A percentile compares a stretch with the other conserved stretches of the same genome.
Evolutionary conservation across 2,888 invertebrate species (phyloP).

Genomic region (Nebria salina): DNA sequence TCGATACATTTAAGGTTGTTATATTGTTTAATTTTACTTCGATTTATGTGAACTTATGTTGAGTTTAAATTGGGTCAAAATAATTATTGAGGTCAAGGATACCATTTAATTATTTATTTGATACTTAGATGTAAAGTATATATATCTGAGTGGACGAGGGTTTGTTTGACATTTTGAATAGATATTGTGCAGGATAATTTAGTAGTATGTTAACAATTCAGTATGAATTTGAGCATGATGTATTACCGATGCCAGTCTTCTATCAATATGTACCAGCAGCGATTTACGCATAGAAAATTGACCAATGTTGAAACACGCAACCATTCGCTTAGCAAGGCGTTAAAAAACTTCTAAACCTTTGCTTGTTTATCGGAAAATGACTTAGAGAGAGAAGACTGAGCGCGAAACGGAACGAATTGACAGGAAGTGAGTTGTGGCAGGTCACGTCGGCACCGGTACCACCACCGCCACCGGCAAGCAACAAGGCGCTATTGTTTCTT

Average conservation of each 20-base stretch:
- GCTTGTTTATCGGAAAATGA: not conserved
- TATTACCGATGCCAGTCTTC: no score
- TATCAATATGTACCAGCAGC: no score
- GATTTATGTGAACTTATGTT: not conserved
- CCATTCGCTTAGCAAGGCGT: not conserved
- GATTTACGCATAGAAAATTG: no score
- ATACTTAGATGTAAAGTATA: no score
- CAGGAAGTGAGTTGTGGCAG: constrained; percentile 21
- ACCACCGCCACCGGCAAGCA: not conserved
- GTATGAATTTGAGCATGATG: no score
- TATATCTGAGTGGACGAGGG: no score
- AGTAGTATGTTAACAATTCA: no score
- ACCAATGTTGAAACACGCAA: not conserved
- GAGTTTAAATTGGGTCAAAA: not conserved
- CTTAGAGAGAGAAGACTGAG: not conserved
- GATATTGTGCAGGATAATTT: no score
- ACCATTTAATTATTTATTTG: no score
- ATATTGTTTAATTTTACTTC: not conserved
- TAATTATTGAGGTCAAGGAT: no score
- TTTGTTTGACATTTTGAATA: no score
- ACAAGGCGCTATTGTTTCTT: not conserved
- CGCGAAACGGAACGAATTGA: not conserved
- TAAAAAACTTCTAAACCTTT: not conserved
- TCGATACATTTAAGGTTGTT: not conserved
- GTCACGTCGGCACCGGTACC: not conserved